These are phyloP conservation scores for Listrodromus nycthemerus DNA, from an alignment of 2,888 invertebrate species.

Conservation along the genomic window DNA sequence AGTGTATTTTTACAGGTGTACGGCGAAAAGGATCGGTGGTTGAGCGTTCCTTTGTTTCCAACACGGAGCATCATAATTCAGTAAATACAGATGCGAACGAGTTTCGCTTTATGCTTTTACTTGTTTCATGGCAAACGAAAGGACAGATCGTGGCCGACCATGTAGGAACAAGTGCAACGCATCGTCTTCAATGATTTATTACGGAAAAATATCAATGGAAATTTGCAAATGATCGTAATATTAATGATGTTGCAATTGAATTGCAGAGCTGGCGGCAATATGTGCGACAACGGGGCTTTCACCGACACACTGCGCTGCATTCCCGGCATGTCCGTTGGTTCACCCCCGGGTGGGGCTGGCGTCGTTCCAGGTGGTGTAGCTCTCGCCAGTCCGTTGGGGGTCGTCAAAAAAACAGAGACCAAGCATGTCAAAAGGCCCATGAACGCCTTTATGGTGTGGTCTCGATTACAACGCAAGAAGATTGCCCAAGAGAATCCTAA, in stretches of 20 bases:
- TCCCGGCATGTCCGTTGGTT: slow-evolving; percentile 85
- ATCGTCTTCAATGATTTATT: not conserved
- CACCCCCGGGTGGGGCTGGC: slow-evolving; percentile 85
- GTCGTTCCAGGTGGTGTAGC: slow-evolving; percentile 86
- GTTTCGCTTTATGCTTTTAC: not conserved
- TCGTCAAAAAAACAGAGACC: slow-evolving; percentile 88
- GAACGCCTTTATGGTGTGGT: slow-evolving; percentile 99
- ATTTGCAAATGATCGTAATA: slow-evolving; percentile 31
- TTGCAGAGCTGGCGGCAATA: slow-evolving; percentile 90
- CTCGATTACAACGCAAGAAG: slow-evolving; percentile 95
- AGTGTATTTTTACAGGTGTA: too few relatives aligned
- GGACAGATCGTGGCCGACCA: not conserved
- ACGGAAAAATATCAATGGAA: not conserved
- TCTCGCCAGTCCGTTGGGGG: slow-evolving; percentile 83
- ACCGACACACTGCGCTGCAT: slow-evolving; percentile 88
- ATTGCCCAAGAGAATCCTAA: slow-evolving; percentile 99
- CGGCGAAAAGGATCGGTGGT: too few relatives aligned
- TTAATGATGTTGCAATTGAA: slow-evolving; percentile 69
- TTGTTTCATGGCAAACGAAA: not conserved
- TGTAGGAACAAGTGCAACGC: not conserved
- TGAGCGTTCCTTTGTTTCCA: too few relatives aligned
- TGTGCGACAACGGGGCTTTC: slow-evolving; percentile 90
- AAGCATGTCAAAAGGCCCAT: slow-evolving; percentile 98
- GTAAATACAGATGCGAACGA: too few relatives aligned
- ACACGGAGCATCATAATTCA: too few relatives aligned